Conservation (phyloP, 53 echinoderm and acorn worm species). For the Henricia sp. region DNA sequence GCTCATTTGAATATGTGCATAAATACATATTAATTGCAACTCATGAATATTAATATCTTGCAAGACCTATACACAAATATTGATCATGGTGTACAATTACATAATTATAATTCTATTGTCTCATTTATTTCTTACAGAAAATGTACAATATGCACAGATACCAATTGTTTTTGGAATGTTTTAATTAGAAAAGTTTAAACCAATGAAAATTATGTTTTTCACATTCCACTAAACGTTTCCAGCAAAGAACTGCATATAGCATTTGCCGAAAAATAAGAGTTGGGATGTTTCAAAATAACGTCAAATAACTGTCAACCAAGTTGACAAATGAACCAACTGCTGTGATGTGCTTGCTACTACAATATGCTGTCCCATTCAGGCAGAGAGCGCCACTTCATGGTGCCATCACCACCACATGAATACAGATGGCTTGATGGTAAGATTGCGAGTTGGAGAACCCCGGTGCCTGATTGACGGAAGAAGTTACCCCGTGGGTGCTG, state of each 20-base stretch:
- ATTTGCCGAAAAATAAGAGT: too few relatives aligned
- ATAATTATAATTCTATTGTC: neutral
- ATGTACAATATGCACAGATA: constrained; percentile 26
- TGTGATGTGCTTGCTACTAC: neutral
- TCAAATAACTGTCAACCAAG: too few relatives aligned
- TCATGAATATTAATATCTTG: constrained; percentile 11
- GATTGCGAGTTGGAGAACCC: constrained; percentile 87
- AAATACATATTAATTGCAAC: constrained; percentile 14
- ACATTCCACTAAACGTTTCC: too few relatives aligned
- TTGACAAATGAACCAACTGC: too few relatives aligned
- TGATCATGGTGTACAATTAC: constrained; percentile 16
- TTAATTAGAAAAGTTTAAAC: too few relatives aligned
- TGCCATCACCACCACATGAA: constrained; percentile 96
- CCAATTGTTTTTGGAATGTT: neutral
- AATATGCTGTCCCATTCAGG: constrained; percentile 65
- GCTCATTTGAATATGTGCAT: neutral
- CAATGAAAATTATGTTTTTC: too few relatives aligned
- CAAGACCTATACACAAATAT: constrained; percentile 40
- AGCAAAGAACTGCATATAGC: too few relatives aligned
- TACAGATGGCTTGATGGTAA: constrained; percentile 86
- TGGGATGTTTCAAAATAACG: too few relatives aligned
- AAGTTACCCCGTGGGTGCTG: constrained; percentile 91
- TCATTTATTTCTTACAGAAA: neutral
- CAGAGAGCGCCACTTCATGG: constrained; percentile 90
- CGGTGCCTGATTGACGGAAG: constrained; percentile 89